Base-by-base conservation (phyloP, 2,113 vertebrate genomes). In the Butastur rufipennis region DNA sequence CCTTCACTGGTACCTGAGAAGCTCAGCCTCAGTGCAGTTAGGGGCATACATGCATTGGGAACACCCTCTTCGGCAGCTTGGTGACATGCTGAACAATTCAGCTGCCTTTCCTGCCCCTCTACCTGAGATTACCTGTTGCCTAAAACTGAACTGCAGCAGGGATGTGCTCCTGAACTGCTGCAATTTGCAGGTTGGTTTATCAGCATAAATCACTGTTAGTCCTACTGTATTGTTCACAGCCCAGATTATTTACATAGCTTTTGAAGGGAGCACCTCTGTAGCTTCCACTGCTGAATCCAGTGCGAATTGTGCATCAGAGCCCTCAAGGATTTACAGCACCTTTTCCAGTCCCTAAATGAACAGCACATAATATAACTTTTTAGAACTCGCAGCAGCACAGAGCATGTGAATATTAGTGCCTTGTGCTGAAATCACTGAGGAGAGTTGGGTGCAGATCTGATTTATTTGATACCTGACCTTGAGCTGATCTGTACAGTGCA, bases 101-200 rank as follows among this genome's bases (percentile, higher is more conserved):
- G 45, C 59, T 25, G 56, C 43, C 38, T 77, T 68, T 77, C 58
- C 71, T 70, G 58, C 25, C 74, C 63, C 43, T 65, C 34, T 11
- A 43, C 16, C 83, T 25, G 20, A 6, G 6, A 40, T 81, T 15
- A n/a, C 53, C 81, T 53, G 43, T 11, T 50, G 43, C 86, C 52
- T 36, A 0, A 25, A 84, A 52, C 77, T 13, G 63, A 62, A 14
- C 6, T 19, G 71, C 63, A 26, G 72, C 80, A 58, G 53, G 27
- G 94, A 48, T 59, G 75, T 6, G 43, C 58, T 78, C n/a, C 82
- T 38, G n/a, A 96, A 31, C 65, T 47, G 77, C 93, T 34, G 93
- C 89, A 34, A 36, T 96, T 94, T 78, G 19, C 86, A 72, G 65
- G 52, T 48, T 3, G 65, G 9, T 63, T 91, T 82, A 48, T 96